Evolutionary conservation across 2,888 invertebrate genomes (phyloP).

Genomic region (Crepidodera aurea): DNA sequence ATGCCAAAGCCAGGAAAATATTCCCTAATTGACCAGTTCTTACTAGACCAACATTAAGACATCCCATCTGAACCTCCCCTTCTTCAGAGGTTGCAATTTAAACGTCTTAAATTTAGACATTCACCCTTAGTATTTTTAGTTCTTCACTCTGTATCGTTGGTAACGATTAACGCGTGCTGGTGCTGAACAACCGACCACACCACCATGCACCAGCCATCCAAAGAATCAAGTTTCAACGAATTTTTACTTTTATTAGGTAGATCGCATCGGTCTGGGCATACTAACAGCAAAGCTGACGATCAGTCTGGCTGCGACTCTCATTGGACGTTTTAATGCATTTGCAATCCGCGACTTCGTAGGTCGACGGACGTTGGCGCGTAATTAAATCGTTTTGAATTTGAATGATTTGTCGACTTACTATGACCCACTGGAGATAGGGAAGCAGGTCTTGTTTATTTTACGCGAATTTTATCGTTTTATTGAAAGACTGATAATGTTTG

Average conservation of each 20-base stretch:
- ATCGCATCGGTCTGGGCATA: slow-evolving; percentile 1
- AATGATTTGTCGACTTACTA: background rate
- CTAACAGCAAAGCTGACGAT: slow-evolving; percentile 3
- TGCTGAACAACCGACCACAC: background rate
- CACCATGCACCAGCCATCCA: background rate
- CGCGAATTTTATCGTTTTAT: slow-evolving; percentile 6
- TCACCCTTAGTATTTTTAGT: no score
- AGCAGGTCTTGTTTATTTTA: background rate
- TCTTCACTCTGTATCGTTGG: background rate
- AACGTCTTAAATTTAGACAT: no score
- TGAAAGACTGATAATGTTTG: slow-evolving; percentile 7
- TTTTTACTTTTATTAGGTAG: slow-evolving; percentile 16
- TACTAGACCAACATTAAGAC: no score
- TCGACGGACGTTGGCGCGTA: background rate
- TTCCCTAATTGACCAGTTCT: no score
- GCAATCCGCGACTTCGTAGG: background rate
- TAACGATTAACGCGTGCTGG: background rate
- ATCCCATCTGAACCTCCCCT: no score
- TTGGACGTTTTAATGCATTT: background rate
- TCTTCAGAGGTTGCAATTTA: background rate
- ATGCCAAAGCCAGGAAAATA: no score
- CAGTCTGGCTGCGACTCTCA: slow-evolving; percentile 3
- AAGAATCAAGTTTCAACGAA: slow-evolving; percentile 17
- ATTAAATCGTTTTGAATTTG: background rate
- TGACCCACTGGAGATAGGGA: background rate